A percentile compares a stretch with the other conserved stretches of the same genome.
Conservation (phyloP, 2,797 vertebrate species). For the Siniperca obscura region DNA sequence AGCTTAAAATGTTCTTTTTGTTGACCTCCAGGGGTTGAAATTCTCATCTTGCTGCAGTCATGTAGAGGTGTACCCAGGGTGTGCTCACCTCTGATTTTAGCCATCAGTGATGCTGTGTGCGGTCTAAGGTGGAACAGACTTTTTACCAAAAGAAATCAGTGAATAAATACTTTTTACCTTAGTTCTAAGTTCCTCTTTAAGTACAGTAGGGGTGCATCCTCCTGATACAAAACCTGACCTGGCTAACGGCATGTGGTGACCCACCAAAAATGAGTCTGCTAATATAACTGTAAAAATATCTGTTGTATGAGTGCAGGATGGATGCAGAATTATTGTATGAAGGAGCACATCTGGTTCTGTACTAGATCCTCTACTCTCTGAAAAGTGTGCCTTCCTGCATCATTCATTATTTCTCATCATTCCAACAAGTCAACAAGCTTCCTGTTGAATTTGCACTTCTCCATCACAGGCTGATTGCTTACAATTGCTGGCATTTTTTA, state of each 20-base stretch:
- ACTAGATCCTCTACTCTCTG: neutral
- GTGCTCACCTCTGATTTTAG: neutral
- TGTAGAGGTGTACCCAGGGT: neutral
- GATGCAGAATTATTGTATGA: neutral
- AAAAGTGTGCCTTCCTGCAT: neutral
- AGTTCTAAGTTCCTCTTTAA: neutral
- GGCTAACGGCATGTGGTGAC: neutral
- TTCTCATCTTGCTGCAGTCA: neutral
- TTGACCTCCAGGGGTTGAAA: neutral
- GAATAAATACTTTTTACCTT: neutral
- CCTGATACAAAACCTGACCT: neutral
- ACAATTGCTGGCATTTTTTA: conserved; percentile 8
- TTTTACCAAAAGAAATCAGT: neutral
- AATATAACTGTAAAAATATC: neutral
- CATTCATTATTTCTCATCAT: neutral
- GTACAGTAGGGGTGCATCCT: neutral
- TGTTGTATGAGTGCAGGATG: neutral
- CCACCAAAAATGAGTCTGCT: neutral
- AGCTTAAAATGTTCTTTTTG: neutral
- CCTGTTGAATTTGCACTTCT: conserved; percentile 25
- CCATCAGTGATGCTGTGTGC: neutral
- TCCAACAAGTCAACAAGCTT: conserved; percentile 7
- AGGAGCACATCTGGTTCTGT: neutral
- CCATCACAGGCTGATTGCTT: neutral
- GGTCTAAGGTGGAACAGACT: neutral